Evolutionary conservation across 2,888 invertebrate species (phyloP).

Genomic region (Amblyjoppa fuscipennis): DNA sequence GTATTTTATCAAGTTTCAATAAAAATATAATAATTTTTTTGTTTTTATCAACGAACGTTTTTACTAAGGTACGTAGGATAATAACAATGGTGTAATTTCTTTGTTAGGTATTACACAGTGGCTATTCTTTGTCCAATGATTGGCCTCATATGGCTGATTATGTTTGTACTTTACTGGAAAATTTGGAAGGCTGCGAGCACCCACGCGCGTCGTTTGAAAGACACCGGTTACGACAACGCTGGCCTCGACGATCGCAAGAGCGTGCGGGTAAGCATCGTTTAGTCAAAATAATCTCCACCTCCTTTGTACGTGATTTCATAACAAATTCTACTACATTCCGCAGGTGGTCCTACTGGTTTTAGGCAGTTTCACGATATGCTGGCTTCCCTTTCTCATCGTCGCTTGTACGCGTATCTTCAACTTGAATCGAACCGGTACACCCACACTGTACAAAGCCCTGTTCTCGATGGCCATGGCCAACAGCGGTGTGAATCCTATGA

Average conservation of each 20-base stretch:
- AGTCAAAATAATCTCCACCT: background rate
- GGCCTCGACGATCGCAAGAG: constrained; percentile 89
- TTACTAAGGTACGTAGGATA: constrained; percentile 11
- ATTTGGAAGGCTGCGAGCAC: constrained; percentile 92
- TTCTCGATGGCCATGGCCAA: constrained; percentile 92
- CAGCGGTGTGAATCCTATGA: constrained; percentile 93
- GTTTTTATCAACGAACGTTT: background rate
- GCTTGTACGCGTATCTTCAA: constrained; percentile 88
- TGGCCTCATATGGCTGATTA: constrained; percentile 90
- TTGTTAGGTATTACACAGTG: constrained; percentile 73
- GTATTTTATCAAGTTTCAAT: too few species aligned
- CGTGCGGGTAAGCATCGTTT: constrained; percentile 87
- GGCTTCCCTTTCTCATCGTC: constrained; percentile 92
- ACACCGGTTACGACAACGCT: constrained; percentile 86
- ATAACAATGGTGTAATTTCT: background rate
- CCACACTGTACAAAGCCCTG: constrained; percentile 87
- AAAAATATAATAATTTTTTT: too few species aligned
- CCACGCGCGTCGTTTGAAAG: constrained; percentile 90
- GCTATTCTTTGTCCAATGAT: constrained; percentile 90
- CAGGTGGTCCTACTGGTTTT: constrained; percentile 92
- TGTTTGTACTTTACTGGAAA: constrained; percentile 91
- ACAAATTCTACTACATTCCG: constrained; percentile 66
- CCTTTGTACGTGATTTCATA: background rate
- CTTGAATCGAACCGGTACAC: constrained; percentile 85
- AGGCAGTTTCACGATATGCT: constrained; percentile 93